phyloP scores from a whole-genome alignment of 1,140 invertebrate genomes.

The Anastatus disparis region DNA sequence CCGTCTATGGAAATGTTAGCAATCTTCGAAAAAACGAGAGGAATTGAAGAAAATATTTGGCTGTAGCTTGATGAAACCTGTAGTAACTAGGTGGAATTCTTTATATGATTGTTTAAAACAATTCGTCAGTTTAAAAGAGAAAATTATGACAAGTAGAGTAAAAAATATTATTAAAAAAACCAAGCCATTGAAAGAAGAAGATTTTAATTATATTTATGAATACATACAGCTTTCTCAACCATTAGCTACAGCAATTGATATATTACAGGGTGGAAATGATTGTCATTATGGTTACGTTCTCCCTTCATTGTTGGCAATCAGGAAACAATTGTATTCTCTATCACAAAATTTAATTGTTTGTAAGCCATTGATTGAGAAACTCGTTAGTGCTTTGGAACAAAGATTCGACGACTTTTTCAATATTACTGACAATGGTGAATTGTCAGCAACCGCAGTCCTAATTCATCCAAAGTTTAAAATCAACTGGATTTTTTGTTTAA shows the following conservation, averaged over 20 bases:
- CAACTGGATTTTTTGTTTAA: too few species aligned
- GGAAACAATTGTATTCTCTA: too few species aligned
- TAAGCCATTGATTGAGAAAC: too few species aligned
- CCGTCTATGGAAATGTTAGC: conserved; percentile 29
- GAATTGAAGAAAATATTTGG: neutral
- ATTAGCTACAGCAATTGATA: conserved; percentile 19
- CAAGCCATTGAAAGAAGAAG: conserved; percentile 1
- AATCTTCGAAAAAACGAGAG: neutral
- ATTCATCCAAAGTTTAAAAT: too few species aligned
- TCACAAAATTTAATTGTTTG: too few species aligned
- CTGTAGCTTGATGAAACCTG: conserved; percentile 14
- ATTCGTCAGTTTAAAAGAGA: conserved; percentile 18
- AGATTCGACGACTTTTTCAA: too few species aligned
- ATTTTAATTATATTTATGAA: conserved; percentile 26
- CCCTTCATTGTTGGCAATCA: too few species aligned
- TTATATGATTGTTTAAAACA: conserved; percentile 22
- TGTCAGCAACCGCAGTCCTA: too few species aligned
- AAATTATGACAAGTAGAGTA: conserved; percentile 11
- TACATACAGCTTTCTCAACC: conserved; percentile 12
- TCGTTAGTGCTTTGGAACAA: too few species aligned
- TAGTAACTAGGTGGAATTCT: conserved; percentile 35
- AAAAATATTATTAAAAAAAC: neutral
- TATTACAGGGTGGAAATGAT: conserved; percentile 1
- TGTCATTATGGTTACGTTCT: conserved; percentile 27
- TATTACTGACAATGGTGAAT: too few species aligned